These are phyloP conservation scores for Hylaeus anthracinus DNA, from an alignment of 1,140 invertebrate genomes.

Conservation along the genomic window DNA sequence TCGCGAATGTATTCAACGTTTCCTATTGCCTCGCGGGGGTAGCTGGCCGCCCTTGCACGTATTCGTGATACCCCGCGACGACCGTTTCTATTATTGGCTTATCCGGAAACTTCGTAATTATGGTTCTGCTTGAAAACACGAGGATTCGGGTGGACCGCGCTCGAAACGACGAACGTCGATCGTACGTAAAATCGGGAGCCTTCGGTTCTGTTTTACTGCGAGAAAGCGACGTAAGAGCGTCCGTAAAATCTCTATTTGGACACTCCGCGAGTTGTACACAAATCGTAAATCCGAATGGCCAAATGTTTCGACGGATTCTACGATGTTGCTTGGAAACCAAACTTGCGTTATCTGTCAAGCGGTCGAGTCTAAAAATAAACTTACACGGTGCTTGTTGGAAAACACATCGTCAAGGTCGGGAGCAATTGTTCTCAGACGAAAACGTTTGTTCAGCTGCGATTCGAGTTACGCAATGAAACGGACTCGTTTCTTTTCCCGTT, in stretches of 20 bases:
- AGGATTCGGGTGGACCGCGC: neutral
- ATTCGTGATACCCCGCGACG: constrained; percentile 2
- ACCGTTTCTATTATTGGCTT: constrained; percentile 10
- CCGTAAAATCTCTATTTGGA: neutral
- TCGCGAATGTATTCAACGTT: constrained; percentile 13
- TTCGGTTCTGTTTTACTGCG: constrained; percentile 5
- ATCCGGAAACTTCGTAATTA: neutral
- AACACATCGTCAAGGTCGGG: neutral
- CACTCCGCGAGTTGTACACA: neutral
- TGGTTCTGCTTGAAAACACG: neutral
- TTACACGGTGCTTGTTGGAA: neutral
- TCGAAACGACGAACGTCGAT: too few relatives aligned
- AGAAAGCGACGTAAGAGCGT: neutral
- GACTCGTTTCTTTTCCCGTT: neutral
- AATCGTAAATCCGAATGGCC: neutral
- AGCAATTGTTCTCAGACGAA: neutral
- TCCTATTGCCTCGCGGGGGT: constrained; percentile 12
- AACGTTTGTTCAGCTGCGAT: neutral
- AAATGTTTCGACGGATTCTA: neutral
- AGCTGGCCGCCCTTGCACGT: neutral
- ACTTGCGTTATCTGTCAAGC: neutral
- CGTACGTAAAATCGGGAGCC: neutral
- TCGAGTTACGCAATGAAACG: neutral
- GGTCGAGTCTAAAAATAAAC: constrained; percentile 17
- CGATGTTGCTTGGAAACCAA: neutral